Evolutionary conservation across 2,888 invertebrate species (phyloP), one percentile per base, ranked within the genome.

Genomic region (Chirona hameri): DNA sequence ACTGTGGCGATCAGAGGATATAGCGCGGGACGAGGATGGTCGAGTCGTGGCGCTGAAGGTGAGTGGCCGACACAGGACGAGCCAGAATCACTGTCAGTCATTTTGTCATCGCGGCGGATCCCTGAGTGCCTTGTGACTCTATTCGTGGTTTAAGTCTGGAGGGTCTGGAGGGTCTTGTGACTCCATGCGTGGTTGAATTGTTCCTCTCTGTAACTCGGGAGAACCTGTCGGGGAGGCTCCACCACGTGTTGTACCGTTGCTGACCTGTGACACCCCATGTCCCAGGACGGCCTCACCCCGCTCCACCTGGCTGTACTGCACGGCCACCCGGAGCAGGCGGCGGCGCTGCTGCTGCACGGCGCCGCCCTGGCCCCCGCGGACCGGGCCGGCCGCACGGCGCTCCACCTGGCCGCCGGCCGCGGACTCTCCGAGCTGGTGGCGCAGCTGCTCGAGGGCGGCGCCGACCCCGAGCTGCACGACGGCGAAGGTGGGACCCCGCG

Each of bases 391-490:
- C 21, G 76, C 18, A 76, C 76, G 76, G 76, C 76, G 0, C 76
- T 76, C 39, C 76, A 76, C 76, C 76, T 76, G 76, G 76, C 76
- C 7, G 76, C 76, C 39, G 24, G 27, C 14, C 39, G 24, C 21
- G 76, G 76, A 10, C 39, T 39, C 46, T 39, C 46, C 76, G 39
- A 76, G 15, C 76, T 76, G 24, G 76, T 76, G 76, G 9, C 39
- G 1, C 31, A 76, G 76, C 76, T 76, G 76, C 46, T 76, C 27
- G 76, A 76, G 76, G 24, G 24, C 76, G 76, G 76, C 39, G 76
- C 76, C 21, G 76, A 76, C 24, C 46, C 76, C 21, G 52, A 52
- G 39, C 76, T 18, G 76, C 39, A 18, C 7, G 76, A 76, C 46
- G 21, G 5, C 39, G 24, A 39, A 7, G 76, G 76, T 76, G 24